A percentile compares a stretch with the other conserved stretches of the same genome.
Conservation (phyloP, 1,140 invertebrate genomes). For the Drosophila aff. region DNA sequence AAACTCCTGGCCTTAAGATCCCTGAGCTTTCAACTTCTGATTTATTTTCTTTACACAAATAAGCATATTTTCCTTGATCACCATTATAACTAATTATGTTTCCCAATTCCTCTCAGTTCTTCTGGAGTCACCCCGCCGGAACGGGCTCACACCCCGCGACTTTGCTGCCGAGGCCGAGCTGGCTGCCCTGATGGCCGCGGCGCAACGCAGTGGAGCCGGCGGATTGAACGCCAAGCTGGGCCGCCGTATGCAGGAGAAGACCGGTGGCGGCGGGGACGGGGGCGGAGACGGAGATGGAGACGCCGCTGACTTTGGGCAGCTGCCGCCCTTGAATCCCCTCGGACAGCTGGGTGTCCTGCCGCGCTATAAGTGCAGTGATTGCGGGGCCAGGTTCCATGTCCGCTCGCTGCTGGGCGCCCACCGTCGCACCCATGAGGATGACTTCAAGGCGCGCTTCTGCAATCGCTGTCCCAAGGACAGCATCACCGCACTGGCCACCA, state of each 20-base stretch:
- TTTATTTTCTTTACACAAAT: neutral
- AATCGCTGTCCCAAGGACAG: conserved; percentile 11
- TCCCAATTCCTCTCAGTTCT: neutral
- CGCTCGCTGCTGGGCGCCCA: conserved; percentile 64
- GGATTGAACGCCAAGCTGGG: neutral
- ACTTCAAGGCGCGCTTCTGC: conserved; percentile 61
- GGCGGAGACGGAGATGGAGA: no score
- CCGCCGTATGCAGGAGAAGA: neutral
- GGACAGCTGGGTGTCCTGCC: conserved; percentile 11
- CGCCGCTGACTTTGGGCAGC: neutral
- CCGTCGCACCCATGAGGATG: conserved; percentile 63
- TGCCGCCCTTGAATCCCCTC: neutral
- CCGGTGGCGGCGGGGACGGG: neutral
- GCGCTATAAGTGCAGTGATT: conserved; percentile 48
- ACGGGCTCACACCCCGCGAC: conserved; percentile 57
- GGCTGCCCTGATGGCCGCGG: conserved; percentile 12
- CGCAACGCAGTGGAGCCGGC: neutral
- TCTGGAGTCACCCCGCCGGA: conserved; percentile 59
- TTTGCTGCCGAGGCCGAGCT: conserved; percentile 33
- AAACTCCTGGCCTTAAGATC: neutral
- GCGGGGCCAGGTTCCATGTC: conserved; percentile 61
- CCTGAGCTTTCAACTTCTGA: neutral
- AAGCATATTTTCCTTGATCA: neutral
- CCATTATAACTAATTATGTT: neutral
- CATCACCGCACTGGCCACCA: conserved; percentile 16